Base-by-base conservation (phyloP, 2,888 invertebrate genomes). In the Chloroclystis v-ata region DNA sequence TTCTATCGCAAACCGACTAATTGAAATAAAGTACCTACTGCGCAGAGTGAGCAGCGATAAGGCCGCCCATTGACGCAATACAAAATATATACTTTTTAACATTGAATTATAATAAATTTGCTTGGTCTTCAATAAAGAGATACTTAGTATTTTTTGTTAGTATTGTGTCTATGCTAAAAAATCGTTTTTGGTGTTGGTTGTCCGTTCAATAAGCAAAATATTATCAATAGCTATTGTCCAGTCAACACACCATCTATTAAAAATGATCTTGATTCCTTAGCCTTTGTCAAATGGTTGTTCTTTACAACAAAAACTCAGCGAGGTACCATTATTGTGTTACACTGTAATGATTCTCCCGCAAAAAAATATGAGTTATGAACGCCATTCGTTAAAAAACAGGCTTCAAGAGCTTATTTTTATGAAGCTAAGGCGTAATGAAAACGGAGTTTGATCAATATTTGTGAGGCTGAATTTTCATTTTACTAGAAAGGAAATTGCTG, bases 181-280 rank as follows among this genome's bases (percentile, higher is more conserved):
- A 20, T 20, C 2, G 5, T 20, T 5, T 20, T 4, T 20, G 20
- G 20, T 20, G 5, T 20, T 20, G 20, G 5, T 20, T 20, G 20
- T 20, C 20, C 20, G 3, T 20, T 20, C 20, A 20, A 20, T 20
- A 20, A 20, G 20, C 20, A 20, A 20, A 20, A 20, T 5, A 20
- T n/a, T n/a, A n/a, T n/a, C n/a, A n/a, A n/a, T n/a, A n/a, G n/a
- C 57, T 61, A n/a, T 66, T 67, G 72, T 65, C 68, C 66, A 67
- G 14, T 69, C 65, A 68, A 66, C 57, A 64, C 67, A 60, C 63
- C 55, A 60, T 65, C 61, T 77, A 76, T 76, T 84, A 82, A 67
- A 78, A 82, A 65, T 82, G 85, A 82, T 84, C 85, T 85, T 85
- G 83, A 72, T 73, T 69, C 74, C 79, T 78, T 78, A 41, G 52